Evolutionary conservation across 2,888 invertebrate species (phyloP).

Genomic region (Nomada ferruginata): DNA sequence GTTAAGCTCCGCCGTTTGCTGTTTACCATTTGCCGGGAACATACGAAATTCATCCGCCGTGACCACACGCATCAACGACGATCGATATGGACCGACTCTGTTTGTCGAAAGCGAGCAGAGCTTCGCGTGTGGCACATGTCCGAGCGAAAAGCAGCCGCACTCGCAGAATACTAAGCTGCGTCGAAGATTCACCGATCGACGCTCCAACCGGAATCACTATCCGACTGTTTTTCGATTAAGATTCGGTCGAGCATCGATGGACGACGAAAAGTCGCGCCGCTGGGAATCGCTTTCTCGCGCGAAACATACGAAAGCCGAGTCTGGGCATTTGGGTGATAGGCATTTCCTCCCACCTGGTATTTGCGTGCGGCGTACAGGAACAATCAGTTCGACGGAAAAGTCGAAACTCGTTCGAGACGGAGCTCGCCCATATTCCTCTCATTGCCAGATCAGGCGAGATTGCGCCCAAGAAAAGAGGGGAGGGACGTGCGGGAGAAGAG

Average conservation of each 20-base stretch:
- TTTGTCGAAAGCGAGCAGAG: background rate
- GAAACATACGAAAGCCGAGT: constrained; percentile 19
- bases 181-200: background rate
- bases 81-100: constrained; percentile 58
- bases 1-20: constrained; percentile 70
- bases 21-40: constrained; percentile 72
- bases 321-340: constrained; percentile 18
- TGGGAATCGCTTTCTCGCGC: constrained; percentile 33
- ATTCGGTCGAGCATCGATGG: constrained; percentile 11
- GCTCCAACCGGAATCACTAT: background rate
- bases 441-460: constrained; percentile 49
- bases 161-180: background rate
- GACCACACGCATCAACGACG: constrained; percentile 67
- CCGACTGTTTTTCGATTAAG: background rate
- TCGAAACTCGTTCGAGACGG: constrained; percentile 31
- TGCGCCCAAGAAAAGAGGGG: constrained; percentile 35
- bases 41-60: constrained; percentile 74
- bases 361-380: constrained; percentile 24
- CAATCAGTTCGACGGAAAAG: constrained; percentile 19
- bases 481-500: background rate
- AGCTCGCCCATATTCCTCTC: constrained; percentile 43
- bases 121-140: background rate
- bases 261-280: background rate
- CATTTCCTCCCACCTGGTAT: background rate
- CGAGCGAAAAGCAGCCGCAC: background rate